Evolutionary conservation across 2,113 vertebrate genomes (phyloP).

Genomic region (Andinoacara biseriatus): DNA sequence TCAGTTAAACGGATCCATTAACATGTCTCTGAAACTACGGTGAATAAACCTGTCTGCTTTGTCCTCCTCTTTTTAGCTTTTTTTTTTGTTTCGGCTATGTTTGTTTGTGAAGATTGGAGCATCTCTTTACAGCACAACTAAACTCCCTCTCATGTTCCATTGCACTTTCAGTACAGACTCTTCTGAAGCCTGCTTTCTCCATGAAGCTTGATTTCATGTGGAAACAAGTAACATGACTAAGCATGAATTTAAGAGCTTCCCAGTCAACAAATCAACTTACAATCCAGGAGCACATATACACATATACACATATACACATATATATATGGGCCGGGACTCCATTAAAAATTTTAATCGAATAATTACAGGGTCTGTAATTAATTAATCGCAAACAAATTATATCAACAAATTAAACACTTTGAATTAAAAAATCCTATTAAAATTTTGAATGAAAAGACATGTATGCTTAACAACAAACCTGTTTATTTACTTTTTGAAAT

Average conservation of each 20-base stretch:
- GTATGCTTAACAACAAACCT: no score
- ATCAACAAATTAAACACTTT: no score
- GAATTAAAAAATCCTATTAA: no score
- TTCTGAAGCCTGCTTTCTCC: background rate
- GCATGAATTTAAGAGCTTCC: slow-evolving; percentile 65
- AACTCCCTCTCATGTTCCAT: background rate
- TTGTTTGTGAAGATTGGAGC: slow-evolving; percentile 40
- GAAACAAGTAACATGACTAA: slow-evolving; percentile 69
- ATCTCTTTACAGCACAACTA: slow-evolving; percentile 24
- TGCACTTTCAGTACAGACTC: background rate
- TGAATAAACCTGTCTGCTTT: slow-evolving; percentile 15
- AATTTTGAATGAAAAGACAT: no score
- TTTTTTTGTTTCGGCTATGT: slow-evolving; percentile 17
- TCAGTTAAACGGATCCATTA: slow-evolving; percentile 60
- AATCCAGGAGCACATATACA: no score
- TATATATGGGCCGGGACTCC: no score
- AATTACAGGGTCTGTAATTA: no score
- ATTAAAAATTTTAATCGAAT: no score
- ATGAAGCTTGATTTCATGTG: slow-evolving; percentile 40
- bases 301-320: no score
- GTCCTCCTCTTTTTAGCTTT: slow-evolving; percentile 13
- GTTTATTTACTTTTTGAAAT: no score
- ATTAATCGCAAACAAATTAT: no score
- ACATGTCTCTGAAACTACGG: slow-evolving; percentile 23
- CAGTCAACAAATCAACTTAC: slow-evolving; percentile 45